Conservation (phyloP, 1,140 invertebrate genomes). For the Drosophila chauvacae region DNA sequence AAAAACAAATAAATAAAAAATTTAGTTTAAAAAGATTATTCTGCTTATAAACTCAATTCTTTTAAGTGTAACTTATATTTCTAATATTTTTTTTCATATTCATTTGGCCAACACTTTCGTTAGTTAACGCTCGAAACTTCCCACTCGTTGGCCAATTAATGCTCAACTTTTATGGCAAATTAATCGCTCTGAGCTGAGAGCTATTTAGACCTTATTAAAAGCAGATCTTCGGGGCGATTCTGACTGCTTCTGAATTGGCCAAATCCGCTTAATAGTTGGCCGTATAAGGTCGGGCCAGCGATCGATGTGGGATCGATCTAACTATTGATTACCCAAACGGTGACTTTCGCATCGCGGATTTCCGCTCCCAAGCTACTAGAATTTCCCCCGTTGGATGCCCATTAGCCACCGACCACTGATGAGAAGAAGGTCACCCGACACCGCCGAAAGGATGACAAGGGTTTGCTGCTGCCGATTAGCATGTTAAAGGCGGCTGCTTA, state of each 20-base stretch:
- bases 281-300: slow-evolving; percentile 4
- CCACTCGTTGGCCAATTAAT: slow-evolving; percentile 41
- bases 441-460: slow-evolving; percentile 28
- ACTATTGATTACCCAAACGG: slow-evolving; percentile 39
- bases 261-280: slow-evolving; percentile 36
- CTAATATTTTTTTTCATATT: neutral
- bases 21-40: too few relatives aligned
- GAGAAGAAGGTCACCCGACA: slow-evolving; percentile 62
- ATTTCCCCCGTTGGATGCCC: slow-evolving; percentile 45
- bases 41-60: neutral
- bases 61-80: neutral
- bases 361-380: slow-evolving; percentile 77
- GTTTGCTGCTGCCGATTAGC: slow-evolving; percentile 58
- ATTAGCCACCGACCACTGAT: slow-evolving; percentile 30
- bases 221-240: slow-evolving; percentile 57
- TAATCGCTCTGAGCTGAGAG: slow-evolving; percentile 50
- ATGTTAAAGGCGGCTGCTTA: slow-evolving; percentile 73
- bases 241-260: slow-evolving; percentile 43
- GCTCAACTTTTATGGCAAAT: slow-evolving; percentile 63
- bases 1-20: neutral
- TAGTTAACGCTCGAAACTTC: slow-evolving; percentile 20
- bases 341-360: slow-evolving; percentile 57
- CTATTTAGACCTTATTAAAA: slow-evolving; percentile 68
- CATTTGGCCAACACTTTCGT: slow-evolving; percentile 38
- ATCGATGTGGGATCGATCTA: slow-evolving; percentile 40